Conservation (phyloP, 2,888 invertebrate genomes). For the Bombylius major region DNA sequence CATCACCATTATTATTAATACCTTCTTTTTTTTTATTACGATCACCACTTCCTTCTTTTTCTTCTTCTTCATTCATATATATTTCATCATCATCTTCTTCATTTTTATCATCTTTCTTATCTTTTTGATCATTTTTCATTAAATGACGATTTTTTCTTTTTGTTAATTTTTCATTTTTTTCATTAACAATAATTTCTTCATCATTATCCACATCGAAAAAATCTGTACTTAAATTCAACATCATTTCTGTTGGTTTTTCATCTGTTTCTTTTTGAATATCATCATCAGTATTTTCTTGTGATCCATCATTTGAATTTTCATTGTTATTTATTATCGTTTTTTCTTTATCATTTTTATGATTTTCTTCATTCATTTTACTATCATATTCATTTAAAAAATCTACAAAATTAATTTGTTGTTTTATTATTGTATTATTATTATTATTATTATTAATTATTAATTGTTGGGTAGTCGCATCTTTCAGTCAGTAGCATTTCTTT, state of each 20-base stretch:
- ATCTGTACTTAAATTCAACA: slow-evolving; percentile 22
- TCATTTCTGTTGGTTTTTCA: slow-evolving; percentile 15
- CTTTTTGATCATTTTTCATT: slow-evolving; percentile 15
- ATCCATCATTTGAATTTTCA: not conserved
- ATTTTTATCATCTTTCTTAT: slow-evolving; percentile 14
- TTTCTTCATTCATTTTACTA: not conserved
- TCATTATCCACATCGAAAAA: slow-evolving; percentile 23
- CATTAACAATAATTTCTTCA: slow-evolving; percentile 9
- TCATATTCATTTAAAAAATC: not conserved
- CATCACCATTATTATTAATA: slow-evolving; percentile 31
- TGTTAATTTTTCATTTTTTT: not conserved
- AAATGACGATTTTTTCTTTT: not conserved
- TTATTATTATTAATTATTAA: slow-evolving; percentile 22
- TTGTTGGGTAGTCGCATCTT: slow-evolving; percentile 45
- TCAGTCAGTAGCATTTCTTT: slow-evolving; percentile 74
- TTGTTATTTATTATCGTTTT: not conserved
- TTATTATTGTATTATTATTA: slow-evolving; percentile 1
- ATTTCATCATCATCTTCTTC: slow-evolving; percentile 15
- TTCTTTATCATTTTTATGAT: not conserved
- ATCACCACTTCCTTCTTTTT: slow-evolving; percentile 23
- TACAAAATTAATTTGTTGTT: slow-evolving; percentile 5
- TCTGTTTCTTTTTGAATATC: slow-evolving; percentile 7
- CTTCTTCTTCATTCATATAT: slow-evolving; percentile 30
- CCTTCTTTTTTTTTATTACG: slow-evolving; percentile 20
- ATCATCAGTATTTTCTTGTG: not conserved